These are phyloP conservation scores for Leptinotarsa peninsularis DNA, from an alignment of 2,888 invertebrate species.

Conservation along the genomic window DNA sequence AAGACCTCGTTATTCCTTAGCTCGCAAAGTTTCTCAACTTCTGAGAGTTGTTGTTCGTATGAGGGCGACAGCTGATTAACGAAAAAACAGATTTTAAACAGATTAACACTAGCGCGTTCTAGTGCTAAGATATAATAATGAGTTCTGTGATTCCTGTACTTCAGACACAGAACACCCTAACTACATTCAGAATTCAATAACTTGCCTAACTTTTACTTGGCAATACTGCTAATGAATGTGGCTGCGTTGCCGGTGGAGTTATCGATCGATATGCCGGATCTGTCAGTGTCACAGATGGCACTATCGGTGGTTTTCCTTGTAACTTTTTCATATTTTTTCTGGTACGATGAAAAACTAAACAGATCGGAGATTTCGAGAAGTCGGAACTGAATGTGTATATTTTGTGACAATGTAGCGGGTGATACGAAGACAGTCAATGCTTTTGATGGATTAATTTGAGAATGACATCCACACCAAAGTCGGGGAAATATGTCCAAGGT, in stretches of 20 bases:
- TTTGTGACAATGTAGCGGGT: slow-evolving; percentile 35
- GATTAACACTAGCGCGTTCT: too few relatives aligned
- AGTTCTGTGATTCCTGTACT: neutral
- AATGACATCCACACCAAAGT: slow-evolving; percentile 67
- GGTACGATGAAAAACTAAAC: slow-evolving; percentile 7
- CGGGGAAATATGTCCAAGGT: slow-evolving; percentile 67
- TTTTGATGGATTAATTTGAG: slow-evolving; percentile 55
- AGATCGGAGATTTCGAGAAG: slow-evolving; percentile 5
- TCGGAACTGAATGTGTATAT: slow-evolving; percentile 29
- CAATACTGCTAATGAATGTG: slow-evolving; percentile 12
- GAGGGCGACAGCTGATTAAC: too few relatives aligned
- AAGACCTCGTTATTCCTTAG: too few relatives aligned
- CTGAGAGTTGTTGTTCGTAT: too few relatives aligned
- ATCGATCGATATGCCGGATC: slow-evolving; percentile 15
- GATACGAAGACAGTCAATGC: slow-evolving; percentile 31
- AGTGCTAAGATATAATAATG: neutral
- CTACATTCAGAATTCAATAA: too few relatives aligned
- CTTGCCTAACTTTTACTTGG: neutral
- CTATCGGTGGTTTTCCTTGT: neutral
- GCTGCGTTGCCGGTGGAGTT: slow-evolving; percentile 20
- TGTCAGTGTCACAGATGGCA: slow-evolving; percentile 14
- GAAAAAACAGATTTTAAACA: too few relatives aligned
- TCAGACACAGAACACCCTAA: too few relatives aligned
- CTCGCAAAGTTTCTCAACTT: too few relatives aligned
- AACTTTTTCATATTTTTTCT: slow-evolving; percentile 19